These are phyloP conservation scores for Drosophila pseudoobscura DNA, from an alignment of 1,140 invertebrate genomes.

Conservation along the genomic window DNA sequence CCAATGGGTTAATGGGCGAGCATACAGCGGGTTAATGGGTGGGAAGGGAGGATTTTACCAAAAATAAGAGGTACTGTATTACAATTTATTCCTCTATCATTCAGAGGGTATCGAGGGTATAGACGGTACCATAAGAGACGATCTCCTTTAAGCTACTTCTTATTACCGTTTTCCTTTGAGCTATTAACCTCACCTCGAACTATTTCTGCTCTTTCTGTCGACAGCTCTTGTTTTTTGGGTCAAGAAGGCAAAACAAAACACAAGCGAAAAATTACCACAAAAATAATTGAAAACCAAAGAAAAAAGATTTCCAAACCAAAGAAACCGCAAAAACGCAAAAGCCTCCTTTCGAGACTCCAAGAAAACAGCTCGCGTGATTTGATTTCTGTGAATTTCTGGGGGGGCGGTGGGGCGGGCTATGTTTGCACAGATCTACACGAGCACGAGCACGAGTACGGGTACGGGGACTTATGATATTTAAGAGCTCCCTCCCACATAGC, in stretches of 20 bases:
- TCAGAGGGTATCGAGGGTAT: too few relatives aligned
- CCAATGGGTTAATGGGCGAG: not conserved
- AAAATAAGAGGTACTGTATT: too few relatives aligned
- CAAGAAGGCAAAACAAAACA: slow-evolving; percentile 36
- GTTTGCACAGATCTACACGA: slow-evolving; percentile 4
- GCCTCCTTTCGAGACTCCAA: not conserved
- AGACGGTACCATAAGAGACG: too few relatives aligned
- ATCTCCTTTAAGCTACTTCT: too few relatives aligned
- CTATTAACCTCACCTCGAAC: slow-evolving; percentile 26
- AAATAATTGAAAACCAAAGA: slow-evolving; percentile 2
- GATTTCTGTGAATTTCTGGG: slow-evolving; percentile 6
- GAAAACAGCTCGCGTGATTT: slow-evolving; percentile 28
- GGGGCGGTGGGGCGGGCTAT: not conserved
- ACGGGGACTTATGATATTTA: slow-evolving; percentile 4
- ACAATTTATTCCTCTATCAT: too few relatives aligned
- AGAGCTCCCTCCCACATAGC: slow-evolving; percentile 7
- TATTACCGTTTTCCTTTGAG: slow-evolving; percentile 1
- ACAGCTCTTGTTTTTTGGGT: slow-evolving; percentile 29
- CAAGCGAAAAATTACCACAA: slow-evolving; percentile 41
- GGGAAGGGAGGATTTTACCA: too few relatives aligned
- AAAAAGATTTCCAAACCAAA: slow-evolving; percentile 24
- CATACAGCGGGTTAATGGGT: too few relatives aligned
- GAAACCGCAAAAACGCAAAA: not conserved
- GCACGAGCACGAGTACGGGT: too few relatives aligned
- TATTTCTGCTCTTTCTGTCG: slow-evolving; percentile 41